Evolutionary conservation across 2,797 vertebrate genomes (phyloP).

Genomic region (Uromys caudimaculatus): DNA sequence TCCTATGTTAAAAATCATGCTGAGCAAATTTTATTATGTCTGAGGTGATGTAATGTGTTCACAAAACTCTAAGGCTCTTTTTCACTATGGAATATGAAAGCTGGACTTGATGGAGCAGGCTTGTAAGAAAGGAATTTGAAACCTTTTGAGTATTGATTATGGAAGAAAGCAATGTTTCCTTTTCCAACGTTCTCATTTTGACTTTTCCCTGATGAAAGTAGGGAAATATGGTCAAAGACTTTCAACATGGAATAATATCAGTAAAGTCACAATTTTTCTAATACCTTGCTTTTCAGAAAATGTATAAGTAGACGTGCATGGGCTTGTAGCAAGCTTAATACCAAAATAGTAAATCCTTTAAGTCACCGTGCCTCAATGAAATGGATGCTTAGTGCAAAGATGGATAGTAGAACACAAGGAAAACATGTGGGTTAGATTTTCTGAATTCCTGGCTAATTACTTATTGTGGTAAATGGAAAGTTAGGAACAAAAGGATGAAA

Average conservation of each 20-base stretch:
- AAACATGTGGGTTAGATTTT: too few species aligned
- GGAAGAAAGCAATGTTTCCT: too few species aligned
- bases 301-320: too few species aligned
- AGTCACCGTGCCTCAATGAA: background rate
- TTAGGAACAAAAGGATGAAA: too few species aligned
- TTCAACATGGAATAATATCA: background rate
- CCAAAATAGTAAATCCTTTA: background rate
- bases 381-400: background rate
- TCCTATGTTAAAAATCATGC: background rate
- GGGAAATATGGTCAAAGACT: background rate
- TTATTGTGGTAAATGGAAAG: too few species aligned
- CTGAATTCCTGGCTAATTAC: too few species aligned
- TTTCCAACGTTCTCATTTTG: background rate
- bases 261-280: background rate
- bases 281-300: background rate
- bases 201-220: background rate
- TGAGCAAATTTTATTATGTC: background rate
- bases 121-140: background rate
- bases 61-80: background rate
- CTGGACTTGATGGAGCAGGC: background rate
- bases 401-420: too few species aligned
- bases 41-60: accelerated
- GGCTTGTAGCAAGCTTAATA: too few species aligned
- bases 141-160: background rate
- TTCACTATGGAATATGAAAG: background rate